Evolutionary conservation across 2,888 invertebrate species (phyloP).

Genomic region (Callyntrura sp.): DNA sequence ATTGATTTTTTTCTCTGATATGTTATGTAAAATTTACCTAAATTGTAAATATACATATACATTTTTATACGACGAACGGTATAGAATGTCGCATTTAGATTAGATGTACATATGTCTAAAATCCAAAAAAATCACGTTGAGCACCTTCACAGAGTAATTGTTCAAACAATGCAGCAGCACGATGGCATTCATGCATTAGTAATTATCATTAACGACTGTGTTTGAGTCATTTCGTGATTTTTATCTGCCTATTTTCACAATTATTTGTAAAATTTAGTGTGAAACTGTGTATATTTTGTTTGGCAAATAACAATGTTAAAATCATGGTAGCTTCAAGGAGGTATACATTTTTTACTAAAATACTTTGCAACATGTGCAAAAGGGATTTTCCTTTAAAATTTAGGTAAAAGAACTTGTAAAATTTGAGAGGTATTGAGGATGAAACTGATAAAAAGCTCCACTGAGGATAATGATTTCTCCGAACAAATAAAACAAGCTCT

Average conservation of each 20-base stretch:
- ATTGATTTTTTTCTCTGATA: too few species aligned
- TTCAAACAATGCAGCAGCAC: conserved; percentile 34
- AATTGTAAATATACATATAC: not conserved
- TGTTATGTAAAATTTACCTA: not conserved
- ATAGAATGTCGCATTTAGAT: not conserved
- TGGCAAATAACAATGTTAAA: conserved; percentile 28
- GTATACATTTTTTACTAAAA: not conserved
- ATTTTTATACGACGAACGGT: not conserved
- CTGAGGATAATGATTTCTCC: conserved; percentile 10
- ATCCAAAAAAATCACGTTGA: conserved; percentile 13
- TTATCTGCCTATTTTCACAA: conserved; percentile 32
- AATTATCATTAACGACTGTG: conserved; percentile 60
- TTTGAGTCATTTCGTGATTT: conserved; percentile 42
- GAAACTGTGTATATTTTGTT: conserved; percentile 17
- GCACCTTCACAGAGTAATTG: conserved; percentile 1
- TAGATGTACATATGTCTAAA: not conserved
- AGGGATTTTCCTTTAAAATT: too few species aligned
- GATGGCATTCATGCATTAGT: conserved; percentile 26
- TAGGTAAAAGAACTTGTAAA: not conserved
- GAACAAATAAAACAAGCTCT: not conserved
- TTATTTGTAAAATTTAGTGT: conserved; percentile 18
- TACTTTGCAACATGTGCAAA: too few species aligned
- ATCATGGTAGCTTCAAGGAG: not conserved
- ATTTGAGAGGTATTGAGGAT: not conserved
- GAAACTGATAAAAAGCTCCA: not conserved